Base-by-base conservation (phyloP, 2,888 invertebrate species). In the Acrobeloides nanus region DNA sequence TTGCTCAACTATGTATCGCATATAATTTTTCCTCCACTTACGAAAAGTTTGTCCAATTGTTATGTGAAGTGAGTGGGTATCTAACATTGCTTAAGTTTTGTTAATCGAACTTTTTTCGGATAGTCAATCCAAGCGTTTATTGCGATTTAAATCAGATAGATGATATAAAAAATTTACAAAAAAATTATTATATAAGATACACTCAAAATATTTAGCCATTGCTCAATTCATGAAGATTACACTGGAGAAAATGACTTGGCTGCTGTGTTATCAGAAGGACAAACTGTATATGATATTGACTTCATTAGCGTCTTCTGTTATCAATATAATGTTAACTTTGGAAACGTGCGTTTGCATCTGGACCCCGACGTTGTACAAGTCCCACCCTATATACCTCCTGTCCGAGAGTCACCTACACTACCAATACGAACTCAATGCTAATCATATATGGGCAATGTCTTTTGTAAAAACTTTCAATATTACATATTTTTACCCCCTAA, bases 231-330 rank as follows among this genome's bases (percentile, higher is more conserved):
- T 24, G 58, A 64, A 39, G 61, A 66, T 40, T 64, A 62, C 35
- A 27, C 46, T 4, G 49, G 54, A 0, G 49, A 62, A 12, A 46
- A 41, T 20, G 59, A 63, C 6, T 39, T 70, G 37, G 51, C 55
- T 6, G 55, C 63, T 2, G 55, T 61, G 3, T 55, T 69, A 25
- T 49, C 54, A 26, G 53, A 48, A 1, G 51, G 48, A 17, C 64
- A 63, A 42, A 63, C 62, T 6, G 48, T 70, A 31, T 67, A 67
- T 46, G 60, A 64, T 38, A 59, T 68, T 17, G 59, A 62, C 38
- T 66, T 59, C 55, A 42, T 66, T 10, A 53, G 55, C 18, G 55
- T 64, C 7, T 63, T 59, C 20, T 54, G 59, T 21, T 58, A 61
- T 31, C 55, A 61, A 32, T 58, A 58, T 43, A 59, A 64, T 29